These are phyloP conservation scores for Plectrocnemia conspersa DNA, from an alignment of 1,140 invertebrate genomes.

Conservation along the genomic window DNA sequence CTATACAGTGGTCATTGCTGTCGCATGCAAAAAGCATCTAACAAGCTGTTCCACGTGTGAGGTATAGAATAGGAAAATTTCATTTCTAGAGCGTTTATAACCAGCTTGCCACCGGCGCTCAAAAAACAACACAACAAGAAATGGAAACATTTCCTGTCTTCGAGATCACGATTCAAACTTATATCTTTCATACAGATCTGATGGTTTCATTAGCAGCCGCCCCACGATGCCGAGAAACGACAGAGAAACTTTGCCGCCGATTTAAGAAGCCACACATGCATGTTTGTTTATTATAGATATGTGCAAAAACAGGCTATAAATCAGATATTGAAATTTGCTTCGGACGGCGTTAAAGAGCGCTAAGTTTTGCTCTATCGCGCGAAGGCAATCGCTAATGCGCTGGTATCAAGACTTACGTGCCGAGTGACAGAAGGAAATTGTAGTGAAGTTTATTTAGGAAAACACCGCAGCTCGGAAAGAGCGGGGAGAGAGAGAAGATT, in stretches of 20 bases:
- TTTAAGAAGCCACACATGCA: conserved; percentile 1
- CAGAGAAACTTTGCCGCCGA: not conserved
- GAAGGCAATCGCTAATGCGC: conserved; percentile 20
- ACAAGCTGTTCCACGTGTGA: no score
- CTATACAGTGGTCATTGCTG: no score
- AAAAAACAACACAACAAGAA: conserved; percentile 32
- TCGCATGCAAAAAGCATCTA: no score
- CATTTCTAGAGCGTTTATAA: no score
- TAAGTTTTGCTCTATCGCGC: conserved; percentile 27
- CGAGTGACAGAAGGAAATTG: conserved; percentile 35
- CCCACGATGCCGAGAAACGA: not conserved
- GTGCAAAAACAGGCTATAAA: no score
- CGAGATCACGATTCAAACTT: conserved; percentile 27
- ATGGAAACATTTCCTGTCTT: conserved; percentile 32
- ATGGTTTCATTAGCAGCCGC: conserved; percentile 29
- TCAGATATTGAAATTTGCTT: no score
- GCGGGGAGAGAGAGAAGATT: conserved; percentile 14
- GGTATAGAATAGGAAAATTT: no score
- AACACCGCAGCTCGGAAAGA: conserved; percentile 21
- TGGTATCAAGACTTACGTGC: conserved; percentile 21
- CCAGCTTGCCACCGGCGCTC: conserved; percentile 22
- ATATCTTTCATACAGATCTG: conserved; percentile 24
- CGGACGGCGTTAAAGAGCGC: no score
- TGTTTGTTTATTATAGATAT: no score
- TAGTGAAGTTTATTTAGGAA: conserved; percentile 36